Evolutionary conservation across 2,113 vertebrate species (phyloP).

Genomic region (Pelusios castaneus): DNA sequence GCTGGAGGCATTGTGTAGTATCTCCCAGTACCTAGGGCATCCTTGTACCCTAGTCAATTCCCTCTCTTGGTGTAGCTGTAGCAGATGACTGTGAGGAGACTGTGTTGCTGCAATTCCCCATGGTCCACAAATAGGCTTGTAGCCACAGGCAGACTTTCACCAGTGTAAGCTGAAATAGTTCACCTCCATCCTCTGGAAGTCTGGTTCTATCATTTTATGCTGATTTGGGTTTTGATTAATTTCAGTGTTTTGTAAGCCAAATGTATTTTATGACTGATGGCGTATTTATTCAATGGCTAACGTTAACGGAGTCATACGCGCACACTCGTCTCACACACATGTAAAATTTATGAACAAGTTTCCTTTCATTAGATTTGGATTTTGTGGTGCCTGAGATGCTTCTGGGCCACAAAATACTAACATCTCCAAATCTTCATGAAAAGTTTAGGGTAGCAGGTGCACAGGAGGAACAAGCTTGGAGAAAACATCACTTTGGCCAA

Average conservation of each 20-base stretch:
- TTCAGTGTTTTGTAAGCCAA: neutral
- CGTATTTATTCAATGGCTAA: neutral
- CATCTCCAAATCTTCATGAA: neutral
- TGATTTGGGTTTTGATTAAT: neutral
- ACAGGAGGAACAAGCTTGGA: neutral
- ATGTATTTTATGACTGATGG: neutral
- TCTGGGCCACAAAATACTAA: neutral
- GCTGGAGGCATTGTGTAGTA: neutral
- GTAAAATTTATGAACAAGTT: neutral
- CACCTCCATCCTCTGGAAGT: neutral
- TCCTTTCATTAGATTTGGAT: neutral
- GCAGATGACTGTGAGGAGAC: neutral
- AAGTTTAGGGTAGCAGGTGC: neutral
- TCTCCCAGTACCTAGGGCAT: neutral
- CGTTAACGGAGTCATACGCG: neutral
- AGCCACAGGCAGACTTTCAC: fast-evolving
- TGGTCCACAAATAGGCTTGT: neutral
- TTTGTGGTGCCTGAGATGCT: neutral
- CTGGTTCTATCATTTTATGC: neutral
- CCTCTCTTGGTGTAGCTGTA: neutral
- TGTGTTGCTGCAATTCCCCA: neutral
- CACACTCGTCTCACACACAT: neutral
- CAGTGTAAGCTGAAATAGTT: neutral
- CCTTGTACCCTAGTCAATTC: neutral
- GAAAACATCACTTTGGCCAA: neutral